Evolutionary conservation across 2,113 vertebrate genomes (phyloP).

Genomic region (Platichthys stellatus): DNA sequence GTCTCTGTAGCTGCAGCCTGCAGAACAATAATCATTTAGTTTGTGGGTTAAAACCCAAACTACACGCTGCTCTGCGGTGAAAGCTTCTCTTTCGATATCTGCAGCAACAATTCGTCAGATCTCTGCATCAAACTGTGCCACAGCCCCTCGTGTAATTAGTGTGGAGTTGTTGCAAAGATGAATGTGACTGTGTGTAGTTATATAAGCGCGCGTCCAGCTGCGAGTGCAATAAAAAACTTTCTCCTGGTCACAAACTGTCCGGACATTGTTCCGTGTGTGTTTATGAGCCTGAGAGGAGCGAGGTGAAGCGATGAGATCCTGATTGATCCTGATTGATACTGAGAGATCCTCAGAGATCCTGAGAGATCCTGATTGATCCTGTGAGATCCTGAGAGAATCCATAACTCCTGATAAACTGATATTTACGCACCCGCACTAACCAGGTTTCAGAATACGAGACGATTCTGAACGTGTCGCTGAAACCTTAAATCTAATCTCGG

Average conservation of each 20-base stretch:
- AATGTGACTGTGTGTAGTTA: conserved; percentile 1
- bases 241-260: conserved; percentile 37
- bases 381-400: not conserved
- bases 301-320: not conserved
- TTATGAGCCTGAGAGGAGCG: conserved; percentile 14
- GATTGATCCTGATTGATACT: not conserved
- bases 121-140: not conserved
- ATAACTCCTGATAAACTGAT: conserved; percentile 18
- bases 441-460: not conserved
- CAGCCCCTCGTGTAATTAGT: not conserved
- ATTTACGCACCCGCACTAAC: conserved; percentile 10
- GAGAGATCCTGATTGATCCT: not conserved
- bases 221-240: conserved; percentile 25
- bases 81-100: no score
- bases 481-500: not conserved
- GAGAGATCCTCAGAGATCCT: not conserved
- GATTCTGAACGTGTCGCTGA: not conserved
- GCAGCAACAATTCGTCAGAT: not conserved
- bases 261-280: conserved; percentile 2
- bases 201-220: conserved; percentile 2
- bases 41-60: no score
- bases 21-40: no score
- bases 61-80: no score
- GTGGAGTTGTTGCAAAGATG: conserved; percentile 10
- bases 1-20: no score